A percentile compares a stretch with the other conserved stretches of the same genome.
phyloP scores from a whole-genome alignment of 2,888 invertebrate genomes.

The Polydesmus complanatus region DNA sequence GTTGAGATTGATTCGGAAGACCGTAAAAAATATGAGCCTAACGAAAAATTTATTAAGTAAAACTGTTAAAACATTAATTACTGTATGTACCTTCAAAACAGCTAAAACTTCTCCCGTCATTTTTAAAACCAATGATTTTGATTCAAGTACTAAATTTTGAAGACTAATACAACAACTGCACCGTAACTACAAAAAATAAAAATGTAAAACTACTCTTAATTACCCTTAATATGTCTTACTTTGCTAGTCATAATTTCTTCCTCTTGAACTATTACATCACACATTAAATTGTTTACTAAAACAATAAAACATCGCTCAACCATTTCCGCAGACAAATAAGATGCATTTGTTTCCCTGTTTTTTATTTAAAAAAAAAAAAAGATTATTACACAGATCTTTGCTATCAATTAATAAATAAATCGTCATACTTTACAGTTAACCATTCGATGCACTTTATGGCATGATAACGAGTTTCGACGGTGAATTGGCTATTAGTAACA shows the following conservation, averaged over 20 bases:
- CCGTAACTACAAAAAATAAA: conserved; percentile 7
- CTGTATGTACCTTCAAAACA: conserved; percentile 2
- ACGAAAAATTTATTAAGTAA: not conserved
- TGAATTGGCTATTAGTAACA: not conserved
- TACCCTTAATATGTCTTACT: not conserved
- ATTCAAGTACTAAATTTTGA: conserved; percentile 8
- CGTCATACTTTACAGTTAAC: conserved; percentile 6
- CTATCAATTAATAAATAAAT: not conserved
- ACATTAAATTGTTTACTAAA: not conserved
- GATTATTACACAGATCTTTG: not conserved
- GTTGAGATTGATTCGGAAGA: not conserved
- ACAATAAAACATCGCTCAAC: not conserved
- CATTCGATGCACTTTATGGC: conserved; percentile 12
- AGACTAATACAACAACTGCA: conserved; percentile 6
- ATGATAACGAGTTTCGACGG: not conserved
- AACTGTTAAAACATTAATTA: not conserved
- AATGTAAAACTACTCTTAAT: not conserved
- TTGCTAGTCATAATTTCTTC: conserved; percentile 7
- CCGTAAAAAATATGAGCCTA: conserved; percentile 4
- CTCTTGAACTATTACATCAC: not conserved
- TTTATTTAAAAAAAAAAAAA: not conserved
- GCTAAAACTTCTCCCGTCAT: conserved; percentile 12
- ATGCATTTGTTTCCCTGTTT: not conserved
- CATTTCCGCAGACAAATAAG: not conserved
- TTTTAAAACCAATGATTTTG: not conserved